A percentile compares a stretch with the other conserved stretches of the same genome.
Conservation (phyloP, 2,888 invertebrate species). For the Lottia gigantea region DNA sequence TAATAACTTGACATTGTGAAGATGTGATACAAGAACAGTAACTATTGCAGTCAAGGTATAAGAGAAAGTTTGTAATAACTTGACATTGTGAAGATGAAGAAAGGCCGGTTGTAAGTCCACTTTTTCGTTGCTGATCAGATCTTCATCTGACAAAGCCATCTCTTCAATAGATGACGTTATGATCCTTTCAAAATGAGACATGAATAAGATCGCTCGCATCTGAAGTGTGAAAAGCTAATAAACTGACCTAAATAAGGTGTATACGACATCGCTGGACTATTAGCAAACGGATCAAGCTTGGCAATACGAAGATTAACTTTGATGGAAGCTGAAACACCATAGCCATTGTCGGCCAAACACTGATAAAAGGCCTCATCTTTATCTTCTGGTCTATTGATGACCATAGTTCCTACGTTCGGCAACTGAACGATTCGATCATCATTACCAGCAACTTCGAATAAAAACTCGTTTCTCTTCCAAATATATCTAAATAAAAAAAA, state of each 20-base stretch:
- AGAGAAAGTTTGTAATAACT: too few species aligned
- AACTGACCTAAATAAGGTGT: background rate
- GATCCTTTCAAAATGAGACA: too few species aligned
- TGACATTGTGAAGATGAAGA: too few species aligned
- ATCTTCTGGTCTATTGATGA: constrained; percentile 87
- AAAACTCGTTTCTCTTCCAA: constrained; percentile 96
- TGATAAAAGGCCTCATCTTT: constrained; percentile 96
- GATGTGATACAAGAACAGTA: too few species aligned
- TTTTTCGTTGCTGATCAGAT: too few species aligned
- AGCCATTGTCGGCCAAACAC: constrained; percentile 93
- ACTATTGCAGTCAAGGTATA: too few species aligned
- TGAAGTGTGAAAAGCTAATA: too few species aligned
- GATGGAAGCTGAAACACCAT: constrained; percentile 90
- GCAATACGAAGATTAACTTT: constrained; percentile 55
- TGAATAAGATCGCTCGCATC: too few species aligned
- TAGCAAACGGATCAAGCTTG: constrained; percentile 58
- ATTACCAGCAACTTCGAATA: constrained; percentile 94
- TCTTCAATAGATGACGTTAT: too few species aligned
- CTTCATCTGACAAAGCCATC: too few species aligned
- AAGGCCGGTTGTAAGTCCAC: too few species aligned
- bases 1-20: too few species aligned
- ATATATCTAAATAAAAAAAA: constrained; percentile 69
- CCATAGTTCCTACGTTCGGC: constrained; percentile 87
- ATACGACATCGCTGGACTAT: constrained; percentile 62
- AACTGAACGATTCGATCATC: constrained; percentile 94